These are phyloP conservation scores for Drosophila tsacasi DNA, from an alignment of 1,140 invertebrate species.

Conservation along the genomic window DNA sequence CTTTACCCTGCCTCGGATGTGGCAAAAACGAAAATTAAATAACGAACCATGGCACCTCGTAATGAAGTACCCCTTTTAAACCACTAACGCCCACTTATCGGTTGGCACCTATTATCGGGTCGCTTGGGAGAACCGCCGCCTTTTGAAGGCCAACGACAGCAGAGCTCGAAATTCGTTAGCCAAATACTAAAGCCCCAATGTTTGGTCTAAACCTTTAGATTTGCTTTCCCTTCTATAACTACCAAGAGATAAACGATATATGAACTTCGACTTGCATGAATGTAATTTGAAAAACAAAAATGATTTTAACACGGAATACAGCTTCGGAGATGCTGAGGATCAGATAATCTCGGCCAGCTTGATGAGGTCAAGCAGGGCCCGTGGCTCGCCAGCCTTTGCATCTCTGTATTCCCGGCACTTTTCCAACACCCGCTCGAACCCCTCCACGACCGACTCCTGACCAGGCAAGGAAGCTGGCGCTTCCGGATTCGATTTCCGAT, in stretches of 20 bases:
- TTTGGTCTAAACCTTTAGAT: background rate
- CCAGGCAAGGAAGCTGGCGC: background rate
- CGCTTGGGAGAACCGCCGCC: too few relatives aligned
- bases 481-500: background rate
- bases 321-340: background rate
- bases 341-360: slow-evolving; percentile 57
- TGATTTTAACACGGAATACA: background rate
- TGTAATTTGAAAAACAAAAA: background rate
- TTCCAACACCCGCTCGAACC: slow-evolving; percentile 56
- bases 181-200: background rate
- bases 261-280: background rate
- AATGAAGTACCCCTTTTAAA: slow-evolving; percentile 11
- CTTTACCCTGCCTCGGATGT: background rate
- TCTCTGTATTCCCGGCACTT: slow-evolving; percentile 44
- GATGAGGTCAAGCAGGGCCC: slow-evolving; percentile 57
- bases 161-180: background rate
- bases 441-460: slow-evolving; percentile 3
- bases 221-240: background rate
- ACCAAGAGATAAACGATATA: background rate
- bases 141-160: too few relatives aligned
- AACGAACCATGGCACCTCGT: slow-evolving; percentile 29
- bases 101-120: slow-evolving; percentile 34
- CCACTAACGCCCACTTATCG: slow-evolving; percentile 30
- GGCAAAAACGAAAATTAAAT: slow-evolving; percentile 31
- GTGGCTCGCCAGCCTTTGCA: background rate